Evolutionary conservation across 2,888 invertebrate genomes (phyloP).

Genomic region (Halictus quadricinctus): DNA sequence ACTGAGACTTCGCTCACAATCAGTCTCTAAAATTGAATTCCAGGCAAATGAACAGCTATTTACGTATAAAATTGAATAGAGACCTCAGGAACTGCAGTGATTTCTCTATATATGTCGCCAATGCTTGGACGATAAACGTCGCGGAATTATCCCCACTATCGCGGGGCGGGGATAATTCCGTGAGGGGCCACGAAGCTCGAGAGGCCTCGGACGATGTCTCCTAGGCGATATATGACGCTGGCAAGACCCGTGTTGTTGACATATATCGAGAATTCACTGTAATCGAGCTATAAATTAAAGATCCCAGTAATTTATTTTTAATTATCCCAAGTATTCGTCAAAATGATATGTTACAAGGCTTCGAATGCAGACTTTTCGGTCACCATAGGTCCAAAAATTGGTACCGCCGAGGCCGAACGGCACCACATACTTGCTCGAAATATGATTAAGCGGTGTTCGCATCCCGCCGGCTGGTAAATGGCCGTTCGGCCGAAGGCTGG

Average conservation of each 20-base stretch:
- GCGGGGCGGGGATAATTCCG: no score
- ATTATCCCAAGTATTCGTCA: not conserved
- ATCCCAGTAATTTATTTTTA: not conserved
- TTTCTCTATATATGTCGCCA: no score
- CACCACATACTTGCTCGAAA: constrained; percentile 47
- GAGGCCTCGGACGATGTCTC: no score
- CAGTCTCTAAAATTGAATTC: not conserved
- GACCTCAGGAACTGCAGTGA: no score
- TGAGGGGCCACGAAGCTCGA: no score
- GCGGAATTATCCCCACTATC: no score
- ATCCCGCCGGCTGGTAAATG: constrained; percentile 69
- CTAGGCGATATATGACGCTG: no score
- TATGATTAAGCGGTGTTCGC: constrained; percentile 61
- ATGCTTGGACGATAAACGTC: no score
- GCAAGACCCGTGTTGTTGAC: no score
- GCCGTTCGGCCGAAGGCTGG: constrained; percentile 65
- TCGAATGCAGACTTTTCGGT: not conserved
- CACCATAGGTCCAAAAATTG: constrained; percentile 40
- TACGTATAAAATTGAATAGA: no score
- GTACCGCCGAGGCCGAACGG: constrained; percentile 29
- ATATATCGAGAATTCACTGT: no score
- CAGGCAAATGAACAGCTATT: no score
- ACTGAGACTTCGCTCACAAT: not conserved
- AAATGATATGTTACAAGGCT: not conserved
- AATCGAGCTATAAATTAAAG: not conserved